phyloP scores from a whole-genome alignment of 2,113 vertebrate genomes.

The Serinus canaria region DNA sequence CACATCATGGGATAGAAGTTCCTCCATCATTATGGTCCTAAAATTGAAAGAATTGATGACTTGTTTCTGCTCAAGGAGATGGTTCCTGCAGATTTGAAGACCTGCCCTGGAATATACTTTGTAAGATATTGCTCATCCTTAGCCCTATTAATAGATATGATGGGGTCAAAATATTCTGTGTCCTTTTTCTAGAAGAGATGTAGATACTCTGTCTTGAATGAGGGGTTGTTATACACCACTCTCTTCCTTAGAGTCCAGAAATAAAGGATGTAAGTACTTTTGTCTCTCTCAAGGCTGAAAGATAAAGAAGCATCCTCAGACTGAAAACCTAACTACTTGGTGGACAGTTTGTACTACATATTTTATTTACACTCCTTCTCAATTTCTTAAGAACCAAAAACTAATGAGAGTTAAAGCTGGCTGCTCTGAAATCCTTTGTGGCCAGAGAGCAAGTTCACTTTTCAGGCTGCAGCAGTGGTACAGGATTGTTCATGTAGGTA shows the following conservation, averaged over 20 bases:
- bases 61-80: background rate
- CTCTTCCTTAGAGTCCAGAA: background rate
- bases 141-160: background rate
- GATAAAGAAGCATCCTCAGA: background rate
- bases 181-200: background rate
- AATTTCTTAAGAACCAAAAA: background rate
- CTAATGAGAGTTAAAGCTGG: background rate
- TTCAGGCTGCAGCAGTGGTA: background rate
- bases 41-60: background rate
- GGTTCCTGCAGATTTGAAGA: background rate
- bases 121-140: background rate
- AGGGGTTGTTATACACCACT: background rate
- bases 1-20: fast-evolving
- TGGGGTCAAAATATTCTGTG: background rate
- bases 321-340: background rate
- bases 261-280: background rate
- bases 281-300: background rate
- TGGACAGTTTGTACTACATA: background rate
- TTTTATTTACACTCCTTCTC: background rate
- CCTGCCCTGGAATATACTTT: background rate
- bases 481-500: background rate
- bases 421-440: background rate
- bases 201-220: background rate
- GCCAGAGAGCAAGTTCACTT: background rate
- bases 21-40: background rate